Conservation (phyloP, 2,113 vertebrate genomes). For the Buteo buteo region DNA sequence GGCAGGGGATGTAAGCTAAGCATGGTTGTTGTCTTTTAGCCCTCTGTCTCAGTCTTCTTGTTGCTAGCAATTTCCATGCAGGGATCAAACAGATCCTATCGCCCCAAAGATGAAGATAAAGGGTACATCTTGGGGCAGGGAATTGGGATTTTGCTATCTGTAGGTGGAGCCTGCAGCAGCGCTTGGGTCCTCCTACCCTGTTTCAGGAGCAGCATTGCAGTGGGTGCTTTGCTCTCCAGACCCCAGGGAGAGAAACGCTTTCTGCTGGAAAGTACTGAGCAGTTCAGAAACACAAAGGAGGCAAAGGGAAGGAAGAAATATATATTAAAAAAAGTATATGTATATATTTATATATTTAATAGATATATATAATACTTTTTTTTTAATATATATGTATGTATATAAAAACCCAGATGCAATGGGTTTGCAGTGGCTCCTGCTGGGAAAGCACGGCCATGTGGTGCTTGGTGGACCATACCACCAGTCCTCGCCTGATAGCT, state of each 20-base stretch:
- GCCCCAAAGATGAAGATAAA: not conserved
- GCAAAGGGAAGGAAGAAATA: not conserved
- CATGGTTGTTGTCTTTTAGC: not conserved
- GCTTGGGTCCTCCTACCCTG: not conserved
- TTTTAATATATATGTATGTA: not conserved
- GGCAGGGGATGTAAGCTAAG: not conserved
- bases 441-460: not conserved
- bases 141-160: not conserved
- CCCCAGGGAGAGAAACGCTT: not conserved
- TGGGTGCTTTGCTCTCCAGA: not conserved
- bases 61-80: not conserved
- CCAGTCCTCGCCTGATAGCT: not conserved
- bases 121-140: not conserved
- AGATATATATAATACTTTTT: rapidly evolving
- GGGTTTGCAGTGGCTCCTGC: not conserved
- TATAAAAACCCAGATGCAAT: not conserved
- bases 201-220: not conserved
- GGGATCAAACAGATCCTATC: not conserved
- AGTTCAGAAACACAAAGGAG: not conserved
- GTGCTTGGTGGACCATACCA: not conserved
- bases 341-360: not conserved
- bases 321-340: not conserved
- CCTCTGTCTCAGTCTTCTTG: not conserved
- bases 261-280: not conserved
- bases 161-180: not conserved